These are phyloP conservation scores for Campylorhamphus procurvoides DNA, from an alignment of 2,113 vertebrate species.

Conservation along the genomic window DNA sequence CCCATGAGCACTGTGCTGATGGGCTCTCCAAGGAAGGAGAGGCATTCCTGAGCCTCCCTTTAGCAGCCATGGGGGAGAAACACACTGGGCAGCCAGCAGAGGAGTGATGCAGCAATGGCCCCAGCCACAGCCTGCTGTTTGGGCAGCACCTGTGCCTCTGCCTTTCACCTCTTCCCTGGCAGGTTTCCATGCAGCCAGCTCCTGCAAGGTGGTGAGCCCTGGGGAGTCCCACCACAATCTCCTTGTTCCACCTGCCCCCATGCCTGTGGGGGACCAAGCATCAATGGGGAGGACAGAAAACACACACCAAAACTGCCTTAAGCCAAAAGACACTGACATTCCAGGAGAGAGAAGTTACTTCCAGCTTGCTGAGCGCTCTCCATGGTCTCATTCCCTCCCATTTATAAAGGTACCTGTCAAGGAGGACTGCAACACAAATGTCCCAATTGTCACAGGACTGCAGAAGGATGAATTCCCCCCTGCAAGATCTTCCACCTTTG, in stretches of 20 bases:
- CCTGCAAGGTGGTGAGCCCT: background rate
- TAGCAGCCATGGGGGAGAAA: accelerated
- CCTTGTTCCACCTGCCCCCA: background rate
- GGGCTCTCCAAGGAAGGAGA: background rate
- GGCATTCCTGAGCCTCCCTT: background rate
- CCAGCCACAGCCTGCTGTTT: background rate
- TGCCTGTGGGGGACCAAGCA: background rate
- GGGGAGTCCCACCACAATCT: background rate
- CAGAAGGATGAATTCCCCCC: background rate
- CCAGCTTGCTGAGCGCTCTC: background rate
- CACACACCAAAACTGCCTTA: background rate
- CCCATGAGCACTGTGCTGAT: accelerated
- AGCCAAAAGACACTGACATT: background rate
- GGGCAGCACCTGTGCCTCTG: background rate
- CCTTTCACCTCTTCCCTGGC: background rate
- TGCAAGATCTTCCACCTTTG: background rate
- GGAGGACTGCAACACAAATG: background rate
- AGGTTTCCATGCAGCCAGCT: accelerated
- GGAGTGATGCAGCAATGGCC: background rate
- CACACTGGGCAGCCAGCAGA: accelerated
- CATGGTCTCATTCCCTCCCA: background rate
- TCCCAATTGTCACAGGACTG: background rate
- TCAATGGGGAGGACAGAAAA: background rate
- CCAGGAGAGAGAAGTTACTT: background rate
- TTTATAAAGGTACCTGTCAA: background rate